A percentile compares a stretch with the other conserved stretches of the same genome.
Conservation (phyloP, 2,888 invertebrate genomes). For the Trissoscelio sp. region DNA sequence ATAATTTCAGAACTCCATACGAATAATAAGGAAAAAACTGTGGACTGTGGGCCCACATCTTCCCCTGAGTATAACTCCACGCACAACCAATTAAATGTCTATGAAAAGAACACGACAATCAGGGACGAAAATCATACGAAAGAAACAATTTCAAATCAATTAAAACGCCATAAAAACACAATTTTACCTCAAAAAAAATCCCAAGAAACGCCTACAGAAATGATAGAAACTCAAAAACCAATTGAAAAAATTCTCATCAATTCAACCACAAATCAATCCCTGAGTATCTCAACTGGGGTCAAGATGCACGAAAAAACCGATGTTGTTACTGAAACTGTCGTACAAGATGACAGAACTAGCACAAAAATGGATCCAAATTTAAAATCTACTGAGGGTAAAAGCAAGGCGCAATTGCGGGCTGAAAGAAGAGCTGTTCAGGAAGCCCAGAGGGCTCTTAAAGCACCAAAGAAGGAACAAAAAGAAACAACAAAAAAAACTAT, state of each 20-base stretch:
- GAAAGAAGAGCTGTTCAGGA: too few relatives aligned
- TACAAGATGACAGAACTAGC: slow-evolving; percentile 40
- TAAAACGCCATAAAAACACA: slow-evolving; percentile 1
- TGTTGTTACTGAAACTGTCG: background rate
- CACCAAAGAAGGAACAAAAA: too few relatives aligned
- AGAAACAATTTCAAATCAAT: slow-evolving; percentile 13
- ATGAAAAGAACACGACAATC: slow-evolving; percentile 44
- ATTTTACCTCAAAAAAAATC: too few relatives aligned
- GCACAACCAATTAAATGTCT: slow-evolving; percentile 34
- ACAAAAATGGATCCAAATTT: background rate
- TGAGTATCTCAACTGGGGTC: too few relatives aligned
- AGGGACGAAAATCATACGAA: too few relatives aligned
- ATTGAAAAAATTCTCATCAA: background rate
- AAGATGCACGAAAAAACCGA: background rate
- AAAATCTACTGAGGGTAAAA: too few relatives aligned
- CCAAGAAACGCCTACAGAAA: background rate
- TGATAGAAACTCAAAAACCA: slow-evolving; percentile 1
- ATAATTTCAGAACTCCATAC: too few relatives aligned
- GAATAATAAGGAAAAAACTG: background rate
- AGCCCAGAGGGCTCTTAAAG: too few relatives aligned
- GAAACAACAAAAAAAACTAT: too few relatives aligned
- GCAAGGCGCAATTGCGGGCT: too few relatives aligned
- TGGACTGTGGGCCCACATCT: background rate
- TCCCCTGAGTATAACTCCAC: slow-evolving; percentile 57
- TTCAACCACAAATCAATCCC: background rate